A percentile compares a stretch with the other conserved stretches of the same genome.
These are phyloP conservation scores for Perca schrenkii DNA, from an alignment of 2,113 vertebrate species.

Conservation along the genomic window DNA sequence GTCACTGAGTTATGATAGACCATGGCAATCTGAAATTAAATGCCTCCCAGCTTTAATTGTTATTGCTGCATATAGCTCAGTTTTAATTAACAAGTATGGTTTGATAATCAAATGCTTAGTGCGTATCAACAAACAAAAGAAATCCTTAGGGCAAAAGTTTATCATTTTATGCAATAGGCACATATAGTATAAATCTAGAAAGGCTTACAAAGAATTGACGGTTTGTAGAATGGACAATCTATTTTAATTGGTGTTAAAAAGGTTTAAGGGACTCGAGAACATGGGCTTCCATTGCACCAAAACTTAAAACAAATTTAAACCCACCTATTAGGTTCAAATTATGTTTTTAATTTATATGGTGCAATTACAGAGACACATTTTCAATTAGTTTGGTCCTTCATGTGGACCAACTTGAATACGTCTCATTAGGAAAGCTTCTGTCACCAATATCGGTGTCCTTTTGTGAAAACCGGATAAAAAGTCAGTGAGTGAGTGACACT, in stretches of 20 bases:
- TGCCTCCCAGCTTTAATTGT: neutral
- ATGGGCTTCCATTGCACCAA: neutral
- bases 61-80: neutral
- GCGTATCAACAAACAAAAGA: neutral
- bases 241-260: neutral
- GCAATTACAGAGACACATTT: neutral
- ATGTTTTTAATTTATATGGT: neutral
- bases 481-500: neutral
- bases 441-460: neutral
- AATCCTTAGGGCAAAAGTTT: neutral
- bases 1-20: neutral
- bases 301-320: neutral
- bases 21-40: neutral
- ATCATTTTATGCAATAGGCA: neutral
- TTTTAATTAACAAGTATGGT: slow-evolving; percentile 1
- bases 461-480: neutral
- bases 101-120: neutral
- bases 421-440: neutral
- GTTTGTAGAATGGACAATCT: neutral
- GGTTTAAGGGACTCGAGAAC: neutral
- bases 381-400: neutral
- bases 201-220: too few relatives aligned
- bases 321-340: neutral
- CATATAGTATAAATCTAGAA: neutral
- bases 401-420: neutral